Conservation (phyloP, 2,888 invertebrate species). For the Elmis aenea region DNA sequence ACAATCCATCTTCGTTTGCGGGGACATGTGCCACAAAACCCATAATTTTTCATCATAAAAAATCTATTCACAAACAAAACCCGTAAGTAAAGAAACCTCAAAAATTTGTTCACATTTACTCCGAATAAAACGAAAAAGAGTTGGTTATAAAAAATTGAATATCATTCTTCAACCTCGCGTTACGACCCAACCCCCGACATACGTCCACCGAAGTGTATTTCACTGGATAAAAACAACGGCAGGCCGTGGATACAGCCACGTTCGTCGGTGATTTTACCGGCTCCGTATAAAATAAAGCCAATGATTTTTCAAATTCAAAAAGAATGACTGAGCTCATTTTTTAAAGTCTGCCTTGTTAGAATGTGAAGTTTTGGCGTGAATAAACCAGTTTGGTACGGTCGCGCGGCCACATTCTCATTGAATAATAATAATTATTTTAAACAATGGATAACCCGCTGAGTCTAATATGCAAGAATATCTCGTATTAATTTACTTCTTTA, state of each 20-base stretch:
- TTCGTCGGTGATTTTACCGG: no score
- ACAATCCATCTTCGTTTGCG: conserved; percentile 8
- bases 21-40: conserved; percentile 14
- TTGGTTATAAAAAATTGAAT: conserved; percentile 27
- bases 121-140: conserved; percentile 21
- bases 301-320: conserved; percentile 49
- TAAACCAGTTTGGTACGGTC: conserved; percentile 6
- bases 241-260: conserved; percentile 10
- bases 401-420: conserved; percentile 33
- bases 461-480: conserved; percentile 33
- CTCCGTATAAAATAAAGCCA: conserved; percentile 28
- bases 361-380: conserved; percentile 24
- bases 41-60: conserved; percentile 24
- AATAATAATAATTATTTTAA: conserved; percentile 47
- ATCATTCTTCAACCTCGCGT: conserved; percentile 21
- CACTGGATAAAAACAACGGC: conserved; percentile 5
- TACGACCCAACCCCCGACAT: neutral
- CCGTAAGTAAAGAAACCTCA: conserved; percentile 12
- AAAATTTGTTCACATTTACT: conserved; percentile 19
- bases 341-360: conserved; percentile 36
- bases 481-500: conserved; percentile 16
- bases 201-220: neutral
- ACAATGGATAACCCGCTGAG: conserved; percentile 45
- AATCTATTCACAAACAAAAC: conserved; percentile 19
- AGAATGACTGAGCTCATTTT: conserved; percentile 47